Percentiles rank a stretch among this genome's conserved stretches.
Conservation (phyloP, 2,113 vertebrate genomes). For the Tenebrosternarchus preto region DNA sequence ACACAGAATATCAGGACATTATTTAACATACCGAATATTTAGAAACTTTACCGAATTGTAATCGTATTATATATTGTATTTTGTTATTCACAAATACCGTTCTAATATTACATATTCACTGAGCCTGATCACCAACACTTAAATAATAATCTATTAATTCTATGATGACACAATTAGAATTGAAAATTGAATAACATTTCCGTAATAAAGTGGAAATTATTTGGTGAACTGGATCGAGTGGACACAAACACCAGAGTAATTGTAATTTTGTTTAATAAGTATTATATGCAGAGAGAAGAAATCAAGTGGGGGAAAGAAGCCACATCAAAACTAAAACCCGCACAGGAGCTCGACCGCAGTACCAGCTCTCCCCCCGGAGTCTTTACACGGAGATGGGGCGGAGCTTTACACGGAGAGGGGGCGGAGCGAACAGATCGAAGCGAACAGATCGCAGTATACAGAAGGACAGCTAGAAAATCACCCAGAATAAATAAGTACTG, state of each 20-base stretch:
- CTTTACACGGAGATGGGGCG: not conserved
- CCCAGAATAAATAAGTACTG: conserved; percentile 61
- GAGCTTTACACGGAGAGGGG: conserved; percentile 12
- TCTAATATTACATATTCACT: no score
- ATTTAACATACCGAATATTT: no score
- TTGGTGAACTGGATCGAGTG: not conserved
- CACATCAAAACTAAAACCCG: conserved; percentile 73
- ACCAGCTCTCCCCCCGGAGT: no score
- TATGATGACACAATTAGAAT: no score
- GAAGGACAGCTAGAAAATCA: conserved; percentile 61
- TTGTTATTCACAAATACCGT: no score
- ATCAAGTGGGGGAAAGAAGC: conserved; percentile 68
- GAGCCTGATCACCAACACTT: no score
- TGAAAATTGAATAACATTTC: no score
- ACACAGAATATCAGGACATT: no score
- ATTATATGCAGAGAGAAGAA: conserved; percentile 73
- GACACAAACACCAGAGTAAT: not conserved
- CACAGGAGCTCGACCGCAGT: conserved; percentile 70
- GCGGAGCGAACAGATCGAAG: conserved; percentile 12
- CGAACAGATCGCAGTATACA: conserved; percentile 66
- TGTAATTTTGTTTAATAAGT: conserved; percentile 69
- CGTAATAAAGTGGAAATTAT: no score
- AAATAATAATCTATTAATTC: no score
- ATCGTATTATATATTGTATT: no score
- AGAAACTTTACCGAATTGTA: no score